Evolutionary conservation across 2,113 vertebrate species (phyloP), one percentile per base, ranked within the genome.

Genomic region (Seriola aureovittata): DNA sequence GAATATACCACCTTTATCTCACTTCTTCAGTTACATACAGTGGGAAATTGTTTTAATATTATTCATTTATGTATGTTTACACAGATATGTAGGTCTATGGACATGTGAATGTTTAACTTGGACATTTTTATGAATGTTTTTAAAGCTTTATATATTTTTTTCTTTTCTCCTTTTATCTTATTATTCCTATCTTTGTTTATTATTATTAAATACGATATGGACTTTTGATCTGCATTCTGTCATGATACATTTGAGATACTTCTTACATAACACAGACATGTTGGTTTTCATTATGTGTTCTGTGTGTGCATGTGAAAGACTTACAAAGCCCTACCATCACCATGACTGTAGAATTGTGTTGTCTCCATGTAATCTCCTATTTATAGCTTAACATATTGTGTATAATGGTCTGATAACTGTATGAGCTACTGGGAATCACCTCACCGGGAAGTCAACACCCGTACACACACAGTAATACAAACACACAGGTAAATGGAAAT

Each of bases 401-500:
- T 57, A 57, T 65, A 80, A 90, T 73, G 46, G 50, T 17, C 23
- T 71, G 57, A 81, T 71, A 69, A 83, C 57, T 71, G 59, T 85
- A 64, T 42, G 52, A 75, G 59, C 73, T 46, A 85, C 38, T 75
- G 52, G 87, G 69, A 89, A 89, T 80, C 60, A 83, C 75, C 80
- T 85, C 74, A 71, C 73, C 29, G 10, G 75, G 79, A 74, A 70
- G 67, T 42, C 21, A 57, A 52, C 59, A 55, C 75, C 42, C 79
- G 80, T 29, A 75, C 67, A 80, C 71, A 77, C 66, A 75, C 23
- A 42, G 52, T 71, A 50, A 77, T 42, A 63, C 42, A 66, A 12
- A 23, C 34, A 67, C 73, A 69, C 90, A 88, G 90, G 88, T 92
- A 87, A 89, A 88, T 80, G 80, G 81, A 91, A 76, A 91, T 91